Conservation (phyloP, 2,888 invertebrate species). For the Drosophila lutescens region DNA sequence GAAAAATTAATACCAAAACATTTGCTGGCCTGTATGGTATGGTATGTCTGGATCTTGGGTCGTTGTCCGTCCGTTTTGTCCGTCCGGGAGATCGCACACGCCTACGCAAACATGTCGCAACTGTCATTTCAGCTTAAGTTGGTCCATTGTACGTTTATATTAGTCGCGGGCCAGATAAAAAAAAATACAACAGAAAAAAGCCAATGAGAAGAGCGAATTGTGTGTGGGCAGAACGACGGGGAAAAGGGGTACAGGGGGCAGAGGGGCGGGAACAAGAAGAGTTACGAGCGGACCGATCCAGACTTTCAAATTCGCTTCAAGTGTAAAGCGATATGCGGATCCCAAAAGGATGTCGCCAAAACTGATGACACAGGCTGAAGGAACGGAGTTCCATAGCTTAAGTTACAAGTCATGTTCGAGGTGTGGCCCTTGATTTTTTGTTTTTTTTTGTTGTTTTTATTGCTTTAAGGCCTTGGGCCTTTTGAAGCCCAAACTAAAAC, state of each 20-base stretch:
- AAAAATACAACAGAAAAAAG: slow-evolving; percentile 39
- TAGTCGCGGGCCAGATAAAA: slow-evolving; percentile 76
- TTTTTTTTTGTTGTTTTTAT: slow-evolving; percentile 58
- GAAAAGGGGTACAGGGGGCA: neutral
- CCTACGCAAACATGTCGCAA: slow-evolving; percentile 83
- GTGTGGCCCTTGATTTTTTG: slow-evolving; percentile 43
- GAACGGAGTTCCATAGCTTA: slow-evolving; percentile 60
- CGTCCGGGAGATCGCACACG: slow-evolving; percentile 76
- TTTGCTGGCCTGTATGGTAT: slow-evolving; percentile 49
- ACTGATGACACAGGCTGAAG: slow-evolving; percentile 66
- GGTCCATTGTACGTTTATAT: slow-evolving; percentile 84
- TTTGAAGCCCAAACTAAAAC: slow-evolving; percentile 51
- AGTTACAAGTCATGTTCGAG: slow-evolving; percentile 74
- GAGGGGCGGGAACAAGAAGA: slow-evolving; percentile 61
- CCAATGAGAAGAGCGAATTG: slow-evolving; percentile 42
- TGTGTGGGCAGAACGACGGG: slow-evolving; percentile 37
- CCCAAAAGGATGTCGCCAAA: slow-evolving; percentile 58
- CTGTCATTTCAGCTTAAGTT: slow-evolving; percentile 83
- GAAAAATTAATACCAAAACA: slow-evolving; percentile 78
- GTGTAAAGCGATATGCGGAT: slow-evolving; percentile 77
- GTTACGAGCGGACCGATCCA: slow-evolving; percentile 72
- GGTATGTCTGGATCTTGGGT: slow-evolving; percentile 18
- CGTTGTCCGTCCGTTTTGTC: slow-evolving; percentile 27
- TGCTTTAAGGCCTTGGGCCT: slow-evolving; percentile 51
- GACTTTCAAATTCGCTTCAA: slow-evolving; percentile 79